phyloP scores from a whole-genome alignment of 2,113 vertebrate genomes.

The Arenaria interpres region DNA sequence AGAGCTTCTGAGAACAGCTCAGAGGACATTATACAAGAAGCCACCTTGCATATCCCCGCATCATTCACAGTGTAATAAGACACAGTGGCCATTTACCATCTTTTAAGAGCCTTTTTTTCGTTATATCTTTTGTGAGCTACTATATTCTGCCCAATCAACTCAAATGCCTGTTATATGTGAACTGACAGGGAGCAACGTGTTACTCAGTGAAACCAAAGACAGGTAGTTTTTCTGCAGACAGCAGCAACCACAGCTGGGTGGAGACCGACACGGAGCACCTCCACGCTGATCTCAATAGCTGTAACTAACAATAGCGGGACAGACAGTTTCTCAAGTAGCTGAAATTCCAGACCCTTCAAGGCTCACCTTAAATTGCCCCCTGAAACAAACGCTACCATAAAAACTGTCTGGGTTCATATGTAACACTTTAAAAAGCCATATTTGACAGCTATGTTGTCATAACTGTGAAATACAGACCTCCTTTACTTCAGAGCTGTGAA shows the following conservation, averaged over 20 bases:
- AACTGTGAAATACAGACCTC: slow-evolving; percentile 23
- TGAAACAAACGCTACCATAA: slow-evolving; percentile 8
- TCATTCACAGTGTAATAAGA: neutral
- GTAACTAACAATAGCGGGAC: neutral
- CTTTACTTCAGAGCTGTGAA: slow-evolving; percentile 14
- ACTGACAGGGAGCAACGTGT: rapidly evolving
- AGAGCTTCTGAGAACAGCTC: neutral
- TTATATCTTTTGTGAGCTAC: neutral
- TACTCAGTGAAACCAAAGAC: neutral
- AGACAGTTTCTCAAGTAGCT: slow-evolving; percentile 22
- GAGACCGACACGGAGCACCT: neutral
- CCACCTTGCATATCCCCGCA: rapidly evolving
- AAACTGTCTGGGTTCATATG: slow-evolving; percentile 21
- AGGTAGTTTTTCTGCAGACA: neutral
- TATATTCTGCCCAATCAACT: neutral
- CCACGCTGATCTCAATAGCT: neutral
- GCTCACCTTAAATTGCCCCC: slow-evolving; percentile 21
- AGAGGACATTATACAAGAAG: neutral
- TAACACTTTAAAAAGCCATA: neutral
- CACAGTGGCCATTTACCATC: neutral
- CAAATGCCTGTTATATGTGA: neutral
- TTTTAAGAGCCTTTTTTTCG: too few relatives aligned
- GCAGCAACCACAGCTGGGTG: neutral
- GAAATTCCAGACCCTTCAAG: neutral
- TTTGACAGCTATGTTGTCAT: slow-evolving; percentile 43